Evolutionary conservation across 2,797 vertebrate genomes (phyloP).

Genomic region (Notolabrus celidotus): DNA sequence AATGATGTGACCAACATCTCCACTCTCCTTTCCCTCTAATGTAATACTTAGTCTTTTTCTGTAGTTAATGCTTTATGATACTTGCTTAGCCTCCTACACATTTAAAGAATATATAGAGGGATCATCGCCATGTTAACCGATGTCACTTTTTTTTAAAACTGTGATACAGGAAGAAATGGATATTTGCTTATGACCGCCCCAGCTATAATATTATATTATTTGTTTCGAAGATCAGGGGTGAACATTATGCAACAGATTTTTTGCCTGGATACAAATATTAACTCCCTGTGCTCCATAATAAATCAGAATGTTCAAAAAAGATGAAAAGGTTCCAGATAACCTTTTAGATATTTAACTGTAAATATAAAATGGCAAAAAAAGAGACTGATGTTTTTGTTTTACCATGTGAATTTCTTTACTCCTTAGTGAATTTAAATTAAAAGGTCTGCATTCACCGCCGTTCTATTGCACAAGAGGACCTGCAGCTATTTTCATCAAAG

Average conservation of each 20-base stretch:
- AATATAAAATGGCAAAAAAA: not conserved
- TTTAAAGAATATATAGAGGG: no score
- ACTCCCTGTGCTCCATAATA: no score
- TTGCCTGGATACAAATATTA: no score
- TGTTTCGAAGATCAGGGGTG: conserved; percentile 12
- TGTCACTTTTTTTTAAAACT: not conserved
- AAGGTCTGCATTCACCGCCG: conserved; percentile 8
- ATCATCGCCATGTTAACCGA: not conserved
- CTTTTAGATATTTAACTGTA: not conserved
- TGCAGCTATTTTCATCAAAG: conserved; percentile 35
- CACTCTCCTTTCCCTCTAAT: no score
- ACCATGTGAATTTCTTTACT: not conserved
- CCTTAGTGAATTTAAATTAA: no score
- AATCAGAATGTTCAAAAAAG: no score
- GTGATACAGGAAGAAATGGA: not conserved
- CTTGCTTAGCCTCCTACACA: no score
- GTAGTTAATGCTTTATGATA: not conserved
- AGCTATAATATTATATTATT: not conserved
- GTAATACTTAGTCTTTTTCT: no score
- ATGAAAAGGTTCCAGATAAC: no score
- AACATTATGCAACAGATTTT: conserved; percentile 48
- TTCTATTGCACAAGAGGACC: conserved; percentile 50
- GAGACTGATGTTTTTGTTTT: not conserved
- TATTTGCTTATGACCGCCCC: not conserved
- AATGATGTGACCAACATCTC: not conserved